Percentiles rank a stretch among this genome's conserved stretches.
phyloP scores from a whole-genome alignment of 2,888 invertebrate species.

The Monoplex corrugatus region DNA sequence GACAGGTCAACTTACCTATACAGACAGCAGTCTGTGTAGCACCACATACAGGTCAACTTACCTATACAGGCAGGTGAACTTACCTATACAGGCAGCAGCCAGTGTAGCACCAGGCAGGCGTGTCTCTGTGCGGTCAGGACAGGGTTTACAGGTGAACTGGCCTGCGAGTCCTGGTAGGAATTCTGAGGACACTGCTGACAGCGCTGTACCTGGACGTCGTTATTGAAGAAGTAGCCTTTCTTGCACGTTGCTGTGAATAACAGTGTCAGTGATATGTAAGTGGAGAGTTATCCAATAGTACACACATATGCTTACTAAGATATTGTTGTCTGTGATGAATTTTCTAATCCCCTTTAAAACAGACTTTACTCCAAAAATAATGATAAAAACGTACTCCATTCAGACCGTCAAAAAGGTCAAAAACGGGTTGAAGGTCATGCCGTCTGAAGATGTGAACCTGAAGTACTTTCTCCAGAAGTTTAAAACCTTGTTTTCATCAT shows the following conservation, averaged over 20 bases:
- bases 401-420: no score
- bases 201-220: not conserved
- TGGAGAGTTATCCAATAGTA: no score
- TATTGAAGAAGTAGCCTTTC: conserved; percentile 49
- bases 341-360: no score
- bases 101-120: not conserved
- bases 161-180: conserved; percentile 47
- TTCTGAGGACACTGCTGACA: conserved; percentile 49
- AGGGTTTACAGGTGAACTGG: conserved; percentile 46
- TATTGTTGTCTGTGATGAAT: no score
- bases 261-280: no score
- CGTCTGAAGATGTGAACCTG: no score
- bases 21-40: not conserved
- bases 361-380: no score
- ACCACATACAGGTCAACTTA: not conserved
- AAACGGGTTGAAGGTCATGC: no score
- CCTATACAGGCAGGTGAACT: not conserved
- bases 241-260: conserved; percentile 49
- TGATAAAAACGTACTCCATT: no score
- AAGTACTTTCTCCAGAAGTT: no score
- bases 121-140: conserved; percentile 46
- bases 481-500: no score
- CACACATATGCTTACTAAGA: no score
- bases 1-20: not conserved
- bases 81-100: conserved; percentile 47